Conservation (phyloP, 2,888 invertebrate species). For the Seira ritae region DNA sequence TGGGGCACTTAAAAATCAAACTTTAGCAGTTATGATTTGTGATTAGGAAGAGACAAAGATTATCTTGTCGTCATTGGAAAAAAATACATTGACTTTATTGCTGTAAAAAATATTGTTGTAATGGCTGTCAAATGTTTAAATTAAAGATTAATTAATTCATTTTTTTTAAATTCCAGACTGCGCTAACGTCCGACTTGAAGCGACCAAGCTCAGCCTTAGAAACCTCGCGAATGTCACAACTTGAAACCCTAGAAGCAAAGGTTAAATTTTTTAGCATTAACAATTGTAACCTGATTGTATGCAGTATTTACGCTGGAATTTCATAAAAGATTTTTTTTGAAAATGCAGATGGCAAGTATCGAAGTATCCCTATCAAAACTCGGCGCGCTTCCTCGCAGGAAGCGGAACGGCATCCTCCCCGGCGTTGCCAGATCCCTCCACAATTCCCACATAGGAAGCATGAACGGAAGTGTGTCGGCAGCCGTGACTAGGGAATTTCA, state of each 20-base stretch:
- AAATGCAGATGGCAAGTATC: conserved; percentile 92
- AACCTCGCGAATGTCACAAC: conserved; percentile 81
- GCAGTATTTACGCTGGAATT: too few relatives aligned
- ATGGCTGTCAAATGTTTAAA: too few relatives aligned
- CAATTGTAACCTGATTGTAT: too few relatives aligned
- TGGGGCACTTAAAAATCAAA: too few relatives aligned
- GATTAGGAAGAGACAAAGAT: too few relatives aligned
- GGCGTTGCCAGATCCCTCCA: conserved; percentile 73
- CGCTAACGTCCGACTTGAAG: conserved; percentile 62
- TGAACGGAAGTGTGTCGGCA: conserved; percentile 48
- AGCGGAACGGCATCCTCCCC: conserved; percentile 78
- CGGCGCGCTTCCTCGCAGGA: conserved; percentile 76
- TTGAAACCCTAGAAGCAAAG: conserved; percentile 87
- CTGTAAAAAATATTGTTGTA: too few relatives aligned
- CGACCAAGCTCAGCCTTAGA: conserved; percentile 67
- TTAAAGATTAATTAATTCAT: not conserved
- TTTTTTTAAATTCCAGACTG: conserved; percentile 60
- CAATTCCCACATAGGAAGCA: conserved; percentile 74
- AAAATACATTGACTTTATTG: too few relatives aligned
- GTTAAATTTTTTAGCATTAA: too few relatives aligned
- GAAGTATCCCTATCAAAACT: conserved; percentile 85
- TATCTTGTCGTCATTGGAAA: too few relatives aligned
- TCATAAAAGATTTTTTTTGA: too few relatives aligned
- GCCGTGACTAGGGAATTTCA: conserved; percentile 72
- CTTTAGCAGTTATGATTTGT: too few relatives aligned